phyloP scores from a whole-genome alignment of 2,113 vertebrate species.

The Ictalurus furcatus region DNA sequence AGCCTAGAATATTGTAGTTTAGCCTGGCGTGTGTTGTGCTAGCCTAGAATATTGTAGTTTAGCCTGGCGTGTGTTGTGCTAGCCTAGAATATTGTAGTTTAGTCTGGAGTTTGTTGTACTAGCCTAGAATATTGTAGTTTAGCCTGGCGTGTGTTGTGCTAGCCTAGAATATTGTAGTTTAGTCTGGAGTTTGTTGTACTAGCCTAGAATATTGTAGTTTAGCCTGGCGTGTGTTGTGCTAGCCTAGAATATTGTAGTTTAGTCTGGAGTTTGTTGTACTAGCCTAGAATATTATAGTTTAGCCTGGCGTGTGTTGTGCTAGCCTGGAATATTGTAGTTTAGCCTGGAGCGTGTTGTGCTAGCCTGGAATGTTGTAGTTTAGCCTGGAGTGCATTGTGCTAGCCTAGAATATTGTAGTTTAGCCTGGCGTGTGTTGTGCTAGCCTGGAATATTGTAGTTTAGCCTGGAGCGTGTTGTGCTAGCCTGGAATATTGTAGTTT shows the following conservation, averaged over 20 bases:
- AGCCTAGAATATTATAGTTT: not conserved
- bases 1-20: not conserved
- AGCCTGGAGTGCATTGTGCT: too few species aligned
- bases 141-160: not conserved
- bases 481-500: too few species aligned
- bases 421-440: too few species aligned
- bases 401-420: too few species aligned
- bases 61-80: not conserved
- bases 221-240: not conserved
- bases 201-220: not conserved
- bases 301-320: too few species aligned
- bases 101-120: not conserved
- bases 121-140: too few species aligned
- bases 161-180: not conserved
- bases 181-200: fast-evolving
- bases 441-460: too few species aligned
- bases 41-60: not conserved
- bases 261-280: not conserved
- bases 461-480: too few species aligned
- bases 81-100: not conserved
- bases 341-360: too few species aligned
- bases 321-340: too few species aligned
- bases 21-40: not conserved
- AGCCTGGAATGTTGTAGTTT: too few species aligned
- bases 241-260: not conserved